Base-by-base conservation (phyloP, 2,888 invertebrate genomes). In the Octonoba sinensis region DNA sequence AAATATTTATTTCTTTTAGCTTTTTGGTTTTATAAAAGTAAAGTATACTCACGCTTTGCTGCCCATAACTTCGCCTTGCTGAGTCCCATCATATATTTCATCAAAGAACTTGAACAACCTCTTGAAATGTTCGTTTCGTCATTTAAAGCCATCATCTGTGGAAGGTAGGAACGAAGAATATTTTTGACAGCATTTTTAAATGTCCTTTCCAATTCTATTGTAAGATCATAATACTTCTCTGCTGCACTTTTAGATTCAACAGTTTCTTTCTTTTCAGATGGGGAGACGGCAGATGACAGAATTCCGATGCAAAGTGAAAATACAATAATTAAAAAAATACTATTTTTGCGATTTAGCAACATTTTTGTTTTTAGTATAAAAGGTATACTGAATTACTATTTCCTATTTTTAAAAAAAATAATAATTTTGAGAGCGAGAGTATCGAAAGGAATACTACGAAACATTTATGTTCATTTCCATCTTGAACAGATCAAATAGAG, bases 61-160 rank as follows among this genome's bases (percentile, higher is more conserved):
- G 74, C 74, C 74, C 74, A 74, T 15, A 74, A 12, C 15, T 65
- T 74, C 12, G 74, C 74, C 22, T 66, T 36, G 13, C 36, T 46
- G 22, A 74, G 65, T 8, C 47, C 54, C 11, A 20, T 24, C 13
- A 56, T n/a, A n/a, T 74, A 74, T 4, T 65, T 65, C 18, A 47
- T 44, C 47, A 74, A 22, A n/a, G 74, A 22, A 16, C 44, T 8
- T 18, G 47, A n/a, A 15, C 74, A 74, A 0, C 16, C 6, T 3
- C 66, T 47, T 4, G 74, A 74, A 13, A 74, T 18, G 13, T 57
- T 57, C 3, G 36, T 16, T 1, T 18, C 74, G 3, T 74, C 74
- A 24, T 66, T 65, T 18, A 74, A 11, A 6, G 36, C 16, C 27
- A 74, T 8, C 49, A 74, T 36, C 1, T 16, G 18, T 3, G 74